Base-by-base conservation (phyloP, 1,140 invertebrate species). In the Globodera rostochiensis region DNA sequence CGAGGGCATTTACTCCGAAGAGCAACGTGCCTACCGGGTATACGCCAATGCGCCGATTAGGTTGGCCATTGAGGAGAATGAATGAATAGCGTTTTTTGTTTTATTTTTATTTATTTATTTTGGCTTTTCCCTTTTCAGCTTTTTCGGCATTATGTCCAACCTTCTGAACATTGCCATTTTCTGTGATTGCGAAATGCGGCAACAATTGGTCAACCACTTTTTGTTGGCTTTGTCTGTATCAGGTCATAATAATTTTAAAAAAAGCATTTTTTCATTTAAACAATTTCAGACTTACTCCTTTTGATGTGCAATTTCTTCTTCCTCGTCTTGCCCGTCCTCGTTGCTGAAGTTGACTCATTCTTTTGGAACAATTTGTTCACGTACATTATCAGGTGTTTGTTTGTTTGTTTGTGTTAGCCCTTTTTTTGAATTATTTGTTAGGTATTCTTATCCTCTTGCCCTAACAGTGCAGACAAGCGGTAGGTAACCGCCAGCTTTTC, bases 281-380 rank as follows among this genome's bases (percentile, higher is more conserved):
- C 36, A 36, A 36, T 85, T 85, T 84, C 71, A 82, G 88, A 89
- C 70, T 73, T 89, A 6, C 49, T 89, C 7, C 86, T 89, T 45
- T 74, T 89, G 11, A 45, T 87, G 9, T 89, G 87, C 81, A 89
- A 89, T 70, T 90, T 89, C 77, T 90, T 87, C 77, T 90, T 89
- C 73, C 84, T 90, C 45, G 83, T 90, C 25, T 82, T 89, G 49
- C 88, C 88, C 15, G 88, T 90, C 3, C 80, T 90, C 9, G 88
- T 88, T 49, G 85, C 85, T 13, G 87, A 90, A 71, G 84, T 84
- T 15, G 82, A 90, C 36, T 85, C 79, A 46, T 87, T 89, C 76
- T 84, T 88, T 45, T 84, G 88, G 57, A 88, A 90, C 66, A 84
- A 88, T 70, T 53, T 81, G 7, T 89, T 90, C 75, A 86, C 88